phyloP scores from a whole-genome alignment of 2,888 invertebrate genomes.

The Leucophenga montana region DNA sequence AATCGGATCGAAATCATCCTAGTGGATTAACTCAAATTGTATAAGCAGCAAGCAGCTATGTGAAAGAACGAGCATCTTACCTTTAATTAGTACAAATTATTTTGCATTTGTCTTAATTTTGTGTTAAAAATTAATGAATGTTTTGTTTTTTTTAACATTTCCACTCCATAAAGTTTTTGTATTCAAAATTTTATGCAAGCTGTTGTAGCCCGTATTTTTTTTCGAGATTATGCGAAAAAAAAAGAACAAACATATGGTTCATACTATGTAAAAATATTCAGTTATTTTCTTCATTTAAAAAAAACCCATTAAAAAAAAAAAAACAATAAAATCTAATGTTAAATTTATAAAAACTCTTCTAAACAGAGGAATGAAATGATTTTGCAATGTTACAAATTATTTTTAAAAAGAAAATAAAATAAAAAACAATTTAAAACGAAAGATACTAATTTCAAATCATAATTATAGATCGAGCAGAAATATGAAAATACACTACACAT shows the following conservation, averaged over 20 bases:
- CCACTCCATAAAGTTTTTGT: not conserved
- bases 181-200: not conserved
- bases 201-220: not conserved
- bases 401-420: slow-evolving; percentile 20
- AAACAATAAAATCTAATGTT: slow-evolving; percentile 25
- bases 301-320: no score
- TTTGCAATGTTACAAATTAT: no score
- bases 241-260: no score
- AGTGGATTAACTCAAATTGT: not conserved
- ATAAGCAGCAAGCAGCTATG: not conserved
- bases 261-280: no score
- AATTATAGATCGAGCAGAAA: no score
- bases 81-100: slow-evolving; percentile 17
- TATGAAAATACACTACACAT: no score
- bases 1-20: no score
- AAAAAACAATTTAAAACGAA: not conserved
- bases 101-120: slow-evolving; percentile 15
- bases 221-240: slow-evolving; percentile 3
- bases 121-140: no score
- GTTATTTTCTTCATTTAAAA: no score
- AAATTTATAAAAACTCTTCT: slow-evolving; percentile 12
- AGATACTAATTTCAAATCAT: no score
- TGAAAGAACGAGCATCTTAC: not conserved
- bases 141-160: slow-evolving; percentile 1
- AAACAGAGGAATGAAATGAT: slow-evolving; percentile 27